Percentiles rank a stretch among this genome's conserved stretches.
phyloP scores from a whole-genome alignment of 2,113 vertebrate genomes.

The Epinephelus moara region DNA sequence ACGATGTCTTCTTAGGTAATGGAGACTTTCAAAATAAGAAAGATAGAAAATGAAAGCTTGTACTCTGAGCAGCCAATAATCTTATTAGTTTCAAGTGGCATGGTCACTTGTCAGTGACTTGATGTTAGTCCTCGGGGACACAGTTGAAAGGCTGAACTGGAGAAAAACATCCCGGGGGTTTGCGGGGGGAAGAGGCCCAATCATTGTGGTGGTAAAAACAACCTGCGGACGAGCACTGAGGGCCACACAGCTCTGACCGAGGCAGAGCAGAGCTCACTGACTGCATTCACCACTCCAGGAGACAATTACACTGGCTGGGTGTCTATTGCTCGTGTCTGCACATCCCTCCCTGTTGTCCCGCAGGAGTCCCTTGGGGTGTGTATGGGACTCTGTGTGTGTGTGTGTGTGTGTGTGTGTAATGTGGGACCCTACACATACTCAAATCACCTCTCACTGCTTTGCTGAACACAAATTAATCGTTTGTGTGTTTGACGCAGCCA shows the following conservation, averaged over 20 bases:
- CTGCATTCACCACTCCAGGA: slow-evolving; percentile 77
- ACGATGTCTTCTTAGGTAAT: slow-evolving; percentile 21
- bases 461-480: slow-evolving; percentile 51
- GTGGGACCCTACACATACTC: slow-evolving; percentile 25
- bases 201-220: slow-evolving; percentile 67
- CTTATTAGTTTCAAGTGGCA: slow-evolving; percentile 70
- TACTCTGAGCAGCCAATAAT: slow-evolving; percentile 61
- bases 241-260: slow-evolving; percentile 63
- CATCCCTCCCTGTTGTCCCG: slow-evolving; percentile 70
- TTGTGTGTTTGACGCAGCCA: slow-evolving; percentile 41
- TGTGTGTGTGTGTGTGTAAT: slow-evolving; percentile 23
- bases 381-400: slow-evolving; percentile 22
- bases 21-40: slow-evolving; percentile 22
- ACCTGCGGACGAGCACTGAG: slow-evolving; percentile 72
- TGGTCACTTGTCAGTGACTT: slow-evolving; percentile 80
- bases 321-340: slow-evolving; percentile 69
- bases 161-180: slow-evolving; percentile 80
- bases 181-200: slow-evolving; percentile 24
- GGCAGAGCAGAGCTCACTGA: slow-evolving; percentile 62
- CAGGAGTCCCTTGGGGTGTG: slow-evolving; percentile 59
- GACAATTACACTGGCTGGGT: slow-evolving; percentile 81
- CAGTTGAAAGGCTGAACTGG: slow-evolving; percentile 67
- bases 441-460: slow-evolving; percentile 46
- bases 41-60: slow-evolving; percentile 25
- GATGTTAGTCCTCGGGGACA: slow-evolving; percentile 71